Base-by-base conservation (phyloP, 2,113 vertebrate genomes). In the Trinectes maculatus region DNA sequence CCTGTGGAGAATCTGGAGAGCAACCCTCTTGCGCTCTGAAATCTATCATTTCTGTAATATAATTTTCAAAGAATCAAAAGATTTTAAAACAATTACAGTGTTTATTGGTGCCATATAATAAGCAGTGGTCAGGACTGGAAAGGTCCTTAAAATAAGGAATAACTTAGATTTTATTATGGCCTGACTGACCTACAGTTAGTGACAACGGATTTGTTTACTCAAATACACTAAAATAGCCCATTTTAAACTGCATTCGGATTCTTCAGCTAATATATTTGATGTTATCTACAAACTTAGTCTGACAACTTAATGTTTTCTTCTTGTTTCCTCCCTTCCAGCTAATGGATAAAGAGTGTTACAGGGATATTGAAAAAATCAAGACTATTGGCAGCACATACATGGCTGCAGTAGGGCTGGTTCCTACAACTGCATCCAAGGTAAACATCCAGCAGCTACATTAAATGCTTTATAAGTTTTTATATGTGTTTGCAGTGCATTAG, bases 351-450 rank as follows among this genome's bases (percentile, higher is more conserved):
- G 98, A 98, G 76, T 96, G 92, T 84, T 98, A 98, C 90, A 95
- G 92, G 85, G 96, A 98, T 52, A 96, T 99, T 63, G 98, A 99
- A 93, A 99, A 99, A 88, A 99, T 99, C 88, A 99, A 99, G 92
- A 99, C 98, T 57, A 99, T 99, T 31, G 98, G 98, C 72, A 99
- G 98, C 77, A 99, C 98, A 2, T 99, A 99, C 80, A 99, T 99
- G 98, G 96, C 96, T 62, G 98, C 98, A 2, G 96, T 98, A 56
- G 98, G 98, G 76, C 94, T 99, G 12, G 96, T 96, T 59, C 98
- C 97, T 78, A 96, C 95, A n/a, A 92, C 94, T 0, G 94, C 91
- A 76, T 93, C 94, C 74, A 95, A 96, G 95, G 98, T 98, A 89
- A 83, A 54, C 48, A 47, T 25, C 4, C 34, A 26, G 4, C 0